Conservation (phyloP, 1,140 invertebrate genomes). For the Capitella teleta region DNA sequence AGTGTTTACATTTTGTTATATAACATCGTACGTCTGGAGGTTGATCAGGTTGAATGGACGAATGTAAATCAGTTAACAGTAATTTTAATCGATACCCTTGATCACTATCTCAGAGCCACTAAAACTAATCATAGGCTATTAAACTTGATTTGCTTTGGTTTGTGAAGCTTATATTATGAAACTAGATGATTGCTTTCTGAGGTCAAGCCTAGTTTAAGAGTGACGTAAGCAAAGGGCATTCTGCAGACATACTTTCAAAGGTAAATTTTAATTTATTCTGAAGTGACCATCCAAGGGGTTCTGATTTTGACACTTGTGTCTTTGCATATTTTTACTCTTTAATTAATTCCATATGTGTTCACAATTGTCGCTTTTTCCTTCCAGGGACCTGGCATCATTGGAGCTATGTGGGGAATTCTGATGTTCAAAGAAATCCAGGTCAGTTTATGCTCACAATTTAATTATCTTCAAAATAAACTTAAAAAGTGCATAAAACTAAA, state of each 20-base stretch:
- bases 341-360: not conserved
- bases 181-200: not conserved
- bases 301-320: not conserved
- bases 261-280: not conserved
- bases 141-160: not conserved
- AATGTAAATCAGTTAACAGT: not conserved
- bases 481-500: not conserved
- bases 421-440: conserved; percentile 35
- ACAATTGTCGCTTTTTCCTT: not conserved
- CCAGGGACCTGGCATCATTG: conserved; percentile 24
- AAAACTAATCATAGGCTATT: not conserved
- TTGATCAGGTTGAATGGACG: not conserved
- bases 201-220: too few species aligned
- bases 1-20: not conserved
- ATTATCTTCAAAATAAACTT: not conserved
- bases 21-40: not conserved
- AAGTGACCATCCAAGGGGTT: too few species aligned
- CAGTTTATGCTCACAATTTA: conserved; percentile 1
- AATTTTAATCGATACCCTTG: not conserved
- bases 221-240: too few species aligned
- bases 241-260: not conserved
- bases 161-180: not conserved
- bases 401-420: conserved; percentile 27
- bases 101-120: not conserved
- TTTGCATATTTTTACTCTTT: not conserved